Conservation (phyloP, 1,140 invertebrate genomes). For the Scaptomyza montana region DNA sequence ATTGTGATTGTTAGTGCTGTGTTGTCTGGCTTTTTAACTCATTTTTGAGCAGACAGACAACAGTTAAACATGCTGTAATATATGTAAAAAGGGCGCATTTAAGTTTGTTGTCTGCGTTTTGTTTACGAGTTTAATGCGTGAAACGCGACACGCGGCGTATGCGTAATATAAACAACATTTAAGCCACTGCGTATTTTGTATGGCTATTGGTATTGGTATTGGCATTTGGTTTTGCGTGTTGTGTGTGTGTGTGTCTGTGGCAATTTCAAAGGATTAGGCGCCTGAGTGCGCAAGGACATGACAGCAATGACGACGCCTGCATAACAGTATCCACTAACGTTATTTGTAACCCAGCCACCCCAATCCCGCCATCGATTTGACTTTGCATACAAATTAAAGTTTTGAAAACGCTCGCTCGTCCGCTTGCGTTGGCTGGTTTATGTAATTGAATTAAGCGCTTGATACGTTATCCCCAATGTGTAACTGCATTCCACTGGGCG, state of each 20-base stretch:
- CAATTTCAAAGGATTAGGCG: slow-evolving; percentile 78
- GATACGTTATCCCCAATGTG: slow-evolving; percentile 33
- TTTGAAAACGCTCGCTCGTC: slow-evolving; percentile 36
- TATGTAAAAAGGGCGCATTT: too few species aligned
- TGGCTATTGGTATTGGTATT: slow-evolving; percentile 28
- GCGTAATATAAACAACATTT: slow-evolving; percentile 62
- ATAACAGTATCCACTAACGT: not conserved
- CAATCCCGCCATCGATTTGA: slow-evolving; percentile 47
- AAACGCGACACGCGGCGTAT: slow-evolving; percentile 56
- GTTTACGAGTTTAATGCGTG: slow-evolving; percentile 61
- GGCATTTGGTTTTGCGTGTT: slow-evolving; percentile 1
- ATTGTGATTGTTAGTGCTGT: not conserved
- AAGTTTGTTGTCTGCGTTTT: slow-evolving; percentile 56
- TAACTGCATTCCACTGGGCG: slow-evolving; percentile 34
- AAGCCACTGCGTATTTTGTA: slow-evolving; percentile 31
- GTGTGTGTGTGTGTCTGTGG: slow-evolving; percentile 36
- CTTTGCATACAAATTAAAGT: slow-evolving; percentile 80
- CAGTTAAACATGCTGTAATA: slow-evolving; percentile 45
- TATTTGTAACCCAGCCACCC: not conserved
- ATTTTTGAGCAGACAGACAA: slow-evolving; percentile 39
- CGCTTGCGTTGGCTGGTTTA: slow-evolving; percentile 42
- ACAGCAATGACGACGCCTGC: slow-evolving; percentile 53
- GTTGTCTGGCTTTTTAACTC: slow-evolving; percentile 58
- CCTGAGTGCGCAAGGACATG: slow-evolving; percentile 72
- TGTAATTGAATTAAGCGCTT: slow-evolving; percentile 76